Evolutionary conservation across 1,140 invertebrate genomes (phyloP).

Genomic region (Chelonus insularis): DNA sequence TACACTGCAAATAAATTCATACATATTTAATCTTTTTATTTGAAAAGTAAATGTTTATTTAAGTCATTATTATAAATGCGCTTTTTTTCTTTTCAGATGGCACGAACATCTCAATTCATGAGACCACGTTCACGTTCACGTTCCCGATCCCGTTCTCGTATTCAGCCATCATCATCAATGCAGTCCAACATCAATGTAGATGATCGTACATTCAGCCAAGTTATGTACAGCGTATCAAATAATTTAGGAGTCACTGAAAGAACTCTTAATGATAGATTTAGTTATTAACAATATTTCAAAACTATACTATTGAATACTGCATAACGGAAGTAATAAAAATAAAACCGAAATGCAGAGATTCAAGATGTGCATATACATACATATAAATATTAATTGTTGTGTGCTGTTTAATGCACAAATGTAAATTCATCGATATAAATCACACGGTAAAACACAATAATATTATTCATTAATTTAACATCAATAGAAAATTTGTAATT

Average conservation of each 20-base stretch:
- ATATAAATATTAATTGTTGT: no score
- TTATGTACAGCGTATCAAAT: slow-evolving; percentile 51
- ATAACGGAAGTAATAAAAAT: slow-evolving; percentile 22
- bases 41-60: no score
- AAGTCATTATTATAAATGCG: neutral
- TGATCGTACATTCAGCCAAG: slow-evolving; percentile 52
- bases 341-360: neutral
- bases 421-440: no score
- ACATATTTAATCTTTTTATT: no score
- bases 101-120: slow-evolving; percentile 34
- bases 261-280: slow-evolving; percentile 58
- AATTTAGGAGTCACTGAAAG: slow-evolving; percentile 51
- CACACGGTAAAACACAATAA: no score
- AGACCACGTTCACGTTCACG: slow-evolving; percentile 44
- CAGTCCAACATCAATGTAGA: slow-evolving; percentile 40
- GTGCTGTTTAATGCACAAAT: neutral
- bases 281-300: slow-evolving; percentile 36
- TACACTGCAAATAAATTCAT: no score
- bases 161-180: slow-evolving; percentile 23
- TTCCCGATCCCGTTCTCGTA: slow-evolving; percentile 48
- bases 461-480: no score
- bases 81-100: slow-evolving; percentile 31
- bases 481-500: no score
- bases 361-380: neutral
- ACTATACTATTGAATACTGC: slow-evolving; percentile 39